phyloP scores from a whole-genome alignment of 2,797 vertebrate species.

The Catostomus latipinnis region DNA sequence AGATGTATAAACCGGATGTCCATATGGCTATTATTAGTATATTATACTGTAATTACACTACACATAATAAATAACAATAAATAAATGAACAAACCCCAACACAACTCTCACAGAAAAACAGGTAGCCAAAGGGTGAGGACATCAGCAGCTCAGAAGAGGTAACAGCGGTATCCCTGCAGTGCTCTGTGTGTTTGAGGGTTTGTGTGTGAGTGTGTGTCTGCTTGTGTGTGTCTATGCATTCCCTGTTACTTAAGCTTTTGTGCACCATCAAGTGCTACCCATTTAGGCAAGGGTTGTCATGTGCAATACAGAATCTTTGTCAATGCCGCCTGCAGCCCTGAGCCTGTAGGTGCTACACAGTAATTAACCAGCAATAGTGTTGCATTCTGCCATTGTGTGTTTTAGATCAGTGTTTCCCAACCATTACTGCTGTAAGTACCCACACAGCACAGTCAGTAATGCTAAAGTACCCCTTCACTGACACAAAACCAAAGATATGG shows the following conservation, averaged over 20 bases:
- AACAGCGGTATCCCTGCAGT: slow-evolving; percentile 67
- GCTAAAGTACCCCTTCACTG: too few relatives aligned
- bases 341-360: slow-evolving; percentile 7
- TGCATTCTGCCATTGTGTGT: background rate
- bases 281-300: slow-evolving; percentile 33
- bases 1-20: background rate
- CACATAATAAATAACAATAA: slow-evolving; percentile 51
- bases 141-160: slow-evolving; percentile 77
- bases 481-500: too few relatives aligned
- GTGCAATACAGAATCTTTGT: slow-evolving; percentile 19
- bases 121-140: slow-evolving; percentile 66
- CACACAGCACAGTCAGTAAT: too few relatives aligned
- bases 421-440: too few relatives aligned
- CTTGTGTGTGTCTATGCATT: slow-evolving; percentile 50
- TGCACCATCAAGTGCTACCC: slow-evolving; percentile 28
- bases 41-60: slow-evolving; percentile 10
- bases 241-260: slow-evolving; percentile 39
- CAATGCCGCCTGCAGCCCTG: slow-evolving; percentile 7
- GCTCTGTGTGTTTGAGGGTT: slow-evolving; percentile 26
- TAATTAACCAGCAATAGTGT: background rate
- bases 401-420: too few relatives aligned
- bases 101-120: slow-evolving; percentile 77
- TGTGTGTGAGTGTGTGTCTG: slow-evolving; percentile 27
- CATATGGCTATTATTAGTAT: slow-evolving; percentile 2
- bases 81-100: slow-evolving; percentile 71